Evolutionary conservation across 2,797 vertebrate genomes (phyloP), one percentile per base, ranked within the genome.

Genomic region (Scolopax rusticola): DNA sequence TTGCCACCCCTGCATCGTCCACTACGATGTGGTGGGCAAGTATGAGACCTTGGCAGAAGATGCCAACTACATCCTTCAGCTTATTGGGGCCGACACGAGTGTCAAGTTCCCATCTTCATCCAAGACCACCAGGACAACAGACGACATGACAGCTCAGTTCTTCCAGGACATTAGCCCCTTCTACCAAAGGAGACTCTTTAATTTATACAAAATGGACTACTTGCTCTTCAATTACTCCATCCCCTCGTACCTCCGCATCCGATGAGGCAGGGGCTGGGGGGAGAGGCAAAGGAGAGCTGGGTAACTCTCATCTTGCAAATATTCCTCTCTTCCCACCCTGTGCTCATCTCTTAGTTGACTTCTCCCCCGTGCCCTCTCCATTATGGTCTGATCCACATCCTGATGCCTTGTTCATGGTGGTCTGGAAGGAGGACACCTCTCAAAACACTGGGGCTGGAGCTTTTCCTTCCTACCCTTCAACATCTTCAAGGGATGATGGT

Each of bases 191-290:
- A 99, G 99, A 94, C 99, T 99, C 75, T 99, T 98, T 92, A 99
- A 99, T 95, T 97, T 99, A 85, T 99, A 99, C 95, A 98, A 98
- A 75, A 99, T 99, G 99, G 99, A 99, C 97, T 99, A 99, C 92
- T 96, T 99, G 91, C 98, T 99, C 24, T 99, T 99, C 93, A 99
- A 99, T 96, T 99, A 99, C 98, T 99, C 99, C 18, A 96, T 97
- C 19, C 99, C 99, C 18, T 96, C 98, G 2, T 99, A 99, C 97
- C 98, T 99, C 94, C 98, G 97, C 91, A 98, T 99, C 48, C 98
- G 94, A 91, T 99, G 98, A 99, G 95, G 80, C n/a, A 68, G 74
- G 79, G 45, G 21, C 47, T 57, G 45, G 25, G 77, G 48, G 67
- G 82, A 84, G 60, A 63, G 81, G 70, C 9, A 11, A 70, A 54